Evolutionary conservation across 2,888 invertebrate genomes (phyloP).

Genomic region (Pandemis cinnamomeana): DNA sequence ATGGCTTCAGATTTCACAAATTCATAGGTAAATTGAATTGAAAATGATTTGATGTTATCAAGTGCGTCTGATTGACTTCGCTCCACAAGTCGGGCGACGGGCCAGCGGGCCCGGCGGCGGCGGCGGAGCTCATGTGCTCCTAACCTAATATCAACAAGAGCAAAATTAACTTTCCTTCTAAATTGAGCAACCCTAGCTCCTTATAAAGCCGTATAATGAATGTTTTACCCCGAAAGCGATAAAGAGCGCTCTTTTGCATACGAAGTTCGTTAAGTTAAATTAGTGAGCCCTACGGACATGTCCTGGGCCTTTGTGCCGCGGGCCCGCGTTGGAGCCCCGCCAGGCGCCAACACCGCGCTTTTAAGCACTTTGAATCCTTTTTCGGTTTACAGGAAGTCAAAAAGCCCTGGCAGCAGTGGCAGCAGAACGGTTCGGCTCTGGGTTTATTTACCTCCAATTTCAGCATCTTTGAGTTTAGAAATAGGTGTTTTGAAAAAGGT

Average conservation of each 20-base stretch:
- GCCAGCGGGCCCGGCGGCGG: not conserved
- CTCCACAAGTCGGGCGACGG: not conserved
- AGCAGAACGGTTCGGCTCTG: not conserved
- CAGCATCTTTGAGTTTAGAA: not conserved
- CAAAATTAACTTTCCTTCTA: conserved; percentile 53
- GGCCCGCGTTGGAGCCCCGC: not conserved
- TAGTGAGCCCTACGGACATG: conserved; percentile 60
- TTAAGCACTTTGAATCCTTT: not conserved
- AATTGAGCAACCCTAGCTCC: conserved; percentile 54
- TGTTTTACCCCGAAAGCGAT: conserved; percentile 70
- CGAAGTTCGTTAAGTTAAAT: conserved; percentile 69
- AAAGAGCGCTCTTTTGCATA: conserved; percentile 68
- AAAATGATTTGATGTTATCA: not conserved
- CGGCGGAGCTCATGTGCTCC: not conserved
- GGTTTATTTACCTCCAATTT: not conserved
- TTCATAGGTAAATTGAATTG: not conserved
- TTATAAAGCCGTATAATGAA: conserved; percentile 65
- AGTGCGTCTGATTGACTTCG: not conserved
- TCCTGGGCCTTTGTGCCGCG: conserved; percentile 8
- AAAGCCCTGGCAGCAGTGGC: not conserved
- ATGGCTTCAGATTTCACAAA: no score
- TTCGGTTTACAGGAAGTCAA: not conserved
- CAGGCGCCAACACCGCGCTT: not conserved
- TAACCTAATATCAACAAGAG: conserved; percentile 21
- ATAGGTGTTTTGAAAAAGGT: no score